These are phyloP conservation scores for Campodea augens DNA, from an alignment of 1,140 invertebrate species.

Conservation along the genomic window DNA sequence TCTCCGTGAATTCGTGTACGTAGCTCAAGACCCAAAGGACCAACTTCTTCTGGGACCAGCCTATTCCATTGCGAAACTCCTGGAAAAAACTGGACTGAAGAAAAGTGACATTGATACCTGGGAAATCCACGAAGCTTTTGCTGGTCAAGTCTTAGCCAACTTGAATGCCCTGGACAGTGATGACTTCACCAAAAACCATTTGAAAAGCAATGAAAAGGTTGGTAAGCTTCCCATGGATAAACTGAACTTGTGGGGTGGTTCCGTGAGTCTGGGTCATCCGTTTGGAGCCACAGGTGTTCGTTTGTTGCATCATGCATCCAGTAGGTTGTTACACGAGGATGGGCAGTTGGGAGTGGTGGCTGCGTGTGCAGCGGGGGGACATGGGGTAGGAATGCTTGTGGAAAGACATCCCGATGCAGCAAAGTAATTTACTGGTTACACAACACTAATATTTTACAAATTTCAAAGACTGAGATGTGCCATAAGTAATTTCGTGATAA, in stretches of 20 bases:
- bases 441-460: too few species aligned
- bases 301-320: constrained; percentile 29
- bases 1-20: background rate
- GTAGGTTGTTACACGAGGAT: constrained; percentile 26
- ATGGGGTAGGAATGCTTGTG: constrained; percentile 12
- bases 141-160: background rate
- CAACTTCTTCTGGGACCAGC: background rate
- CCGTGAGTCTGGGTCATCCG: constrained; percentile 1
- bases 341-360: constrained; percentile 31
- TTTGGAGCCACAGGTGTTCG: constrained; percentile 18
- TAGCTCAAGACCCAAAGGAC: background rate
- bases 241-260: background rate
- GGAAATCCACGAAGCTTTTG: constrained; percentile 6
- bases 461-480: too few species aligned
- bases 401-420: too few species aligned
- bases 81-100: background rate
- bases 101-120: background rate
- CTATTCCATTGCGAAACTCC: background rate
- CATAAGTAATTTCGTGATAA: too few species aligned
- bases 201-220: background rate
- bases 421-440: too few species aligned
- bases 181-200: background rate
- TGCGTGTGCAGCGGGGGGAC: constrained; percentile 33
- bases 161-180: background rate
- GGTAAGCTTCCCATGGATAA: background rate